Base-by-base conservation (phyloP, 2,113 vertebrate species). In the Crypturellus undulatus region DNA sequence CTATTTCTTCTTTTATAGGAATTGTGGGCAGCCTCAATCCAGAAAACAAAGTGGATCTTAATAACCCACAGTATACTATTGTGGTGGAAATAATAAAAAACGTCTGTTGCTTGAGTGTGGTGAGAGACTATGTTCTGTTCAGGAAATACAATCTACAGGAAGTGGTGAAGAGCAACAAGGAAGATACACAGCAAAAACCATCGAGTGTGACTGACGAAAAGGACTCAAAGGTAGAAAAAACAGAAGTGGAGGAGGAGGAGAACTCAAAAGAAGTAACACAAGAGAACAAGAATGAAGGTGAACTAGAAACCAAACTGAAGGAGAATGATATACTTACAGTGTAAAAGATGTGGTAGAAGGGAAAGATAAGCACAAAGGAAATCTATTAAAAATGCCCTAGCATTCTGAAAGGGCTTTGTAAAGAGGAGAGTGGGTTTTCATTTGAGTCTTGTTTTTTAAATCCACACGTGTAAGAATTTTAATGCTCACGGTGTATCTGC, bases 81-180 rank as follows among this genome's bases (percentile, higher is more conserved):
- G 98, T 99, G 24, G 98, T 99, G 63, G 99, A 99, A 98, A 99
- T 99, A 93, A 99, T 99, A 93, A 99, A 99, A 96, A 97, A 92
- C 0, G 98, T 99, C 90, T 99, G 99, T 87, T 99, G 99, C 92
- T 69, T 99, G 96, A 99, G 99, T 45, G 99, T 99, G 79, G 98
- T 99, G 34, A 98, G 96, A 94, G 99, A 99, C 98, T 99, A 99
- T 95, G 94, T 97, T 15, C 97, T 98, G 43, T 99, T 98, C 93
- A 98, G 98, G 84, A 99, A 99, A 95, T 99, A 99, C 91, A 99
- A 99, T 52, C 98, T 99, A 9, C 99, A 99, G 92, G 99, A 99
- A 90, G 98, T 99, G 38, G 97, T 98, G 28, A 99, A 99, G 95
- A 98, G 94, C 56, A 96, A 89, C 63, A 95, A 96, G 85, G 97